Evolutionary conservation across 2,797 vertebrate genomes (phyloP).

Genomic region (Threskiornis aethiopicus): DNA sequence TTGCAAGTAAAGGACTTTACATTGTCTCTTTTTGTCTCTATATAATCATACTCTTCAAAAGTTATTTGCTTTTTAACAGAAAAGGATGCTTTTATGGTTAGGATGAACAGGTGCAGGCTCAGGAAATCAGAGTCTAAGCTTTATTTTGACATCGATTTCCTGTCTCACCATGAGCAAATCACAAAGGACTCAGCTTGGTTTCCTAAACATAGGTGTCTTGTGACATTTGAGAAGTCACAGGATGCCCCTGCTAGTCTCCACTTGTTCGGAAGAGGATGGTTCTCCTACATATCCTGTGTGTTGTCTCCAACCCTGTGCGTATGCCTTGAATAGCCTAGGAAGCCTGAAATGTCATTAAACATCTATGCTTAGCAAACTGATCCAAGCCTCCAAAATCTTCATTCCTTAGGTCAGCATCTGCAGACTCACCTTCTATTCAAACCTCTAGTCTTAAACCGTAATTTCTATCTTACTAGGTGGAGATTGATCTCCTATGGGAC

Average conservation of each 20-base stretch:
- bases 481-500: neutral
- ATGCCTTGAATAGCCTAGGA: neutral
- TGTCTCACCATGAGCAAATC: neutral
- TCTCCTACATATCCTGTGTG: neutral
- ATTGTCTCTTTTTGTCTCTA: neutral
- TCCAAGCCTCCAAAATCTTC: neutral
- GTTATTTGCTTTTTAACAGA: neutral
- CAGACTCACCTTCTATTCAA: neutral
- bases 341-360: neutral
- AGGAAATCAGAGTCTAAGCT: neutral
- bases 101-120: neutral
- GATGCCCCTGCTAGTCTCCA: neutral
- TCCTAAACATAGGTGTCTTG: neutral
- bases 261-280: neutral
- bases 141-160: conserved; percentile 20
- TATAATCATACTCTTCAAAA: neutral
- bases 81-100: neutral
- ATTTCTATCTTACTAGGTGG: neutral
- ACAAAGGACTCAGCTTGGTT: neutral
- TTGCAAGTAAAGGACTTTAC: neutral
- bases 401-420: neutral
- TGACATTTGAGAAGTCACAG: conserved; percentile 2
- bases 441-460: neutral
- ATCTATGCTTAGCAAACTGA: neutral
- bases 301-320: neutral